These are phyloP conservation scores for Heliopora coerulea DNA, from an alignment of 92 coral and sea anemone species.

Conservation along the genomic window DNA sequence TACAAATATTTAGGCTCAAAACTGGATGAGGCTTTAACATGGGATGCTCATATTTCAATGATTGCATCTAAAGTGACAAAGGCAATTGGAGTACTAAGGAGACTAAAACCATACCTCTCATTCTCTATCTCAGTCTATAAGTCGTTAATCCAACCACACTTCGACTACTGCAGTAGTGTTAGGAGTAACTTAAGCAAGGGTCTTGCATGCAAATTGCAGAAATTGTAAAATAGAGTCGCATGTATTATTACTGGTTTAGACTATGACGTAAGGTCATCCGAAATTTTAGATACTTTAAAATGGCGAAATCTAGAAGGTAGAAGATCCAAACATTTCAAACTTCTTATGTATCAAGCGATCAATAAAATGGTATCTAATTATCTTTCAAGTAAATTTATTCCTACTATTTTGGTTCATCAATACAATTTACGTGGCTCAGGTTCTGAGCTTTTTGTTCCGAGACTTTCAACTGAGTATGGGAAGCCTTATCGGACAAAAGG, in stretches of 20 bases:
- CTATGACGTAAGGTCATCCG: too few relatives aligned
- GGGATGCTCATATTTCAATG: slow-evolving; percentile 36
- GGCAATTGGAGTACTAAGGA: slow-evolving; percentile 7
- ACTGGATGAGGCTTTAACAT: slow-evolving; percentile 20
- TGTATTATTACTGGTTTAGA: slow-evolving; percentile 39
- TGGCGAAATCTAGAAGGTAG: too few relatives aligned
- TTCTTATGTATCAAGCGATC: too few relatives aligned
- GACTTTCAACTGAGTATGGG: too few relatives aligned
- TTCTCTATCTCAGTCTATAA: slow-evolving; percentile 20
- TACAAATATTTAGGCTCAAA: slow-evolving; percentile 37
- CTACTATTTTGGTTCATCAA: too few relatives aligned
- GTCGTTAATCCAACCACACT: slow-evolving; percentile 26
- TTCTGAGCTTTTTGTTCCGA: too few relatives aligned
- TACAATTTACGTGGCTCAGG: too few relatives aligned
- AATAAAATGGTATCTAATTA: too few relatives aligned
- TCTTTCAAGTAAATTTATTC: too few relatives aligned
- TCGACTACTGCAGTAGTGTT: slow-evolving; percentile 34
- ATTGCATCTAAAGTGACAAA: slow-evolving; percentile 12
- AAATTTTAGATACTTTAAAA: too few relatives aligned
- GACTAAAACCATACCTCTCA: slow-evolving; percentile 13
- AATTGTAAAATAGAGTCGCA: slow-evolving; percentile 38
- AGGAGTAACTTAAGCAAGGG: slow-evolving; percentile 31
- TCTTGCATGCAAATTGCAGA: slow-evolving; percentile 27
- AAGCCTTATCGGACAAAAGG: slow-evolving; percentile 5
- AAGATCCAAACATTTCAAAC: too few relatives aligned